A percentile compares a stretch with the other conserved stretches of the same genome.
Evolutionary conservation across 2,113 vertebrate genomes (phyloP).

Genomic region (Motacilla tschutschensis): DNA sequence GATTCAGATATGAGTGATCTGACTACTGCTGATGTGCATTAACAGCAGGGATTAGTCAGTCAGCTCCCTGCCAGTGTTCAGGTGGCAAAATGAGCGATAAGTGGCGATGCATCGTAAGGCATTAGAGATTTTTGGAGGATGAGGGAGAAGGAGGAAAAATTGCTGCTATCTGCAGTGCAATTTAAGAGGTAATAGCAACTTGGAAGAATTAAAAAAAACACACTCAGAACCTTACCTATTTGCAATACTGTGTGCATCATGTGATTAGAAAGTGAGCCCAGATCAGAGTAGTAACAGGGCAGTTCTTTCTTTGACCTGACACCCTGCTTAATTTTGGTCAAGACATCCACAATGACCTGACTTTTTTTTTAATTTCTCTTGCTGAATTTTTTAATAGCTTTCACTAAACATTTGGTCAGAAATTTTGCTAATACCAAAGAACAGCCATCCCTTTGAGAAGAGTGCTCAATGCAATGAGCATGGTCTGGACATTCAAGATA

Average conservation of each 20-base stretch:
- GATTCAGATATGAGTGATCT: constrained; percentile 17
- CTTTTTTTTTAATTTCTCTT: neutral
- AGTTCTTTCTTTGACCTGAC: neutral
- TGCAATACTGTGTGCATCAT: neutral
- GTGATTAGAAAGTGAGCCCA: neutral
- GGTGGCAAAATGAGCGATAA: constrained; percentile 15
- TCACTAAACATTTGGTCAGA: neutral
- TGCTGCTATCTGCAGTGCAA: constrained; percentile 3
- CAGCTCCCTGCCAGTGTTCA: neutral
- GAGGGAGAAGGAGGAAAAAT: constrained; percentile 24
- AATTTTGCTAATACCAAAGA: neutral
- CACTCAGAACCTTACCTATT: neutral
- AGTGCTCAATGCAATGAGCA: neutral
- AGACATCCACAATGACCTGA: neutral
- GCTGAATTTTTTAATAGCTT: neutral
- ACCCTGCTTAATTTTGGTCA: neutral
- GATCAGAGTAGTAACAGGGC: neutral
- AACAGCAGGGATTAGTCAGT: constrained; percentile 45
- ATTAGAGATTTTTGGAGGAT: neutral
- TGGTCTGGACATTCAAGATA: neutral
- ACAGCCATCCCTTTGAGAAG: neutral
- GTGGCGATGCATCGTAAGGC: neutral
- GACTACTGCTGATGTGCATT: neutral
- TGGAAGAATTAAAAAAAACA: neutral
- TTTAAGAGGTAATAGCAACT: constrained; percentile 1